phyloP scores from a whole-genome alignment of 2,113 vertebrate species.

The Rhineura floridana region DNA sequence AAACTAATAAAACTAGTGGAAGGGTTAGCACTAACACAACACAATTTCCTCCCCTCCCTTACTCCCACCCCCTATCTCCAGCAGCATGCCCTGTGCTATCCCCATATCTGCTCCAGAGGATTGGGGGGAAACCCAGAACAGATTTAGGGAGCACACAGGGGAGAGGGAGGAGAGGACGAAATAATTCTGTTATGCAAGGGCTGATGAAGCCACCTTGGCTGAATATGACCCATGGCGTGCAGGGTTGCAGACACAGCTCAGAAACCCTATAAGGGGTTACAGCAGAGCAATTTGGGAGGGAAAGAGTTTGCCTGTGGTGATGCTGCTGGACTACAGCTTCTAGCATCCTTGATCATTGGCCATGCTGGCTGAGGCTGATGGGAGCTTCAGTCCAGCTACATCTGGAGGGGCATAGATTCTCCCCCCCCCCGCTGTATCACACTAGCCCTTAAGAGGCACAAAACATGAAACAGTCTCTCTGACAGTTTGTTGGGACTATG shows the following conservation, averaged over 20 bases:
- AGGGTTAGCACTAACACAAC: neutral
- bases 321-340: too few relatives aligned
- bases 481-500: neutral
- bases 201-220: too few relatives aligned
- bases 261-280: neutral
- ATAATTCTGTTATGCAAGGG: too few relatives aligned
- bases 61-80: too few relatives aligned
- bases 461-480: neutral
- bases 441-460: neutral
- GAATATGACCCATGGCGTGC: too few relatives aligned
- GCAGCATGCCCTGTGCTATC: too few relatives aligned
- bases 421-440: neutral
- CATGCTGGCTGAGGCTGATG: neutral
- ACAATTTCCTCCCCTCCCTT: too few relatives aligned
- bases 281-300: neutral
- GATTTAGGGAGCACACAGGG: too few relatives aligned
- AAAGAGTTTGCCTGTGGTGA: neutral
- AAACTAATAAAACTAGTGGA: too few relatives aligned
- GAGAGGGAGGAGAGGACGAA: too few relatives aligned
- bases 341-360: neutral
- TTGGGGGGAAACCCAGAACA: too few relatives aligned
- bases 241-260: neutral
- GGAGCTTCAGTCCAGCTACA: neutral
- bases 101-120: too few relatives aligned
- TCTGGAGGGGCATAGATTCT: neutral